Evolutionary conservation across 2,797 vertebrate species (phyloP).

Genomic region (Pseudotriccus pelzelni): DNA sequence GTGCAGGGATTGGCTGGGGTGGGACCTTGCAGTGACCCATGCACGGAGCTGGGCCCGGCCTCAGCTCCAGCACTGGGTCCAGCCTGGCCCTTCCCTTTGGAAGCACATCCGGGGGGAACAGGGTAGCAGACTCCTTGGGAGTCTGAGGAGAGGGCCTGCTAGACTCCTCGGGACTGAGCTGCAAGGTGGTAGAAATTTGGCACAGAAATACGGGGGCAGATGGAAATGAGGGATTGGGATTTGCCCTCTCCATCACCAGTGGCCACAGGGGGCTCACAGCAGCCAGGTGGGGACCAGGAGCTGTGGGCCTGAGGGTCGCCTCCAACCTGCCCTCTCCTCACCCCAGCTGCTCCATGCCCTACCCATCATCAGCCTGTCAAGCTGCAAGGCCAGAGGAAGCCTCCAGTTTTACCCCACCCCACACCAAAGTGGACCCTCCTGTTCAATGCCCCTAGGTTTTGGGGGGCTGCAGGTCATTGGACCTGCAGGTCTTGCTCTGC

Average conservation of each 20-base stretch:
- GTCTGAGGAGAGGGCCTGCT: neutral
- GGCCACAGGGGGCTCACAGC: fast-evolving
- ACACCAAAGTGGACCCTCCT: fast-evolving
- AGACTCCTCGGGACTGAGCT: fast-evolving
- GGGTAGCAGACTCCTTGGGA: too few species aligned
- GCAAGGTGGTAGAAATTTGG: fast-evolving
- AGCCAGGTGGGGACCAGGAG: fast-evolving
- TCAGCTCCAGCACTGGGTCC: neutral
- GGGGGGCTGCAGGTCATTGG: neutral
- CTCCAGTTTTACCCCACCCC: neutral
- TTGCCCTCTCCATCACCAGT: fast-evolving
- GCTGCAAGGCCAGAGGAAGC: neutral
- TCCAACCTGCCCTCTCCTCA: neutral
- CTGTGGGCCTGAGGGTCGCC: too few species aligned
- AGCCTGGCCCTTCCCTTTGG: fast-evolving
- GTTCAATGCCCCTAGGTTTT: neutral
- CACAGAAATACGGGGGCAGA: fast-evolving
- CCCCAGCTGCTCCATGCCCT: fast-evolving
- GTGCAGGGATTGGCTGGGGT: neutral
- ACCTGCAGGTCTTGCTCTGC: neutral
- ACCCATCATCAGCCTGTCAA: fast-evolving
- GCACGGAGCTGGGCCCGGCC: neutral
- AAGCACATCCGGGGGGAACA: fast-evolving
- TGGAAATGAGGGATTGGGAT: fast-evolving
- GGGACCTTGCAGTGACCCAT: fast-evolving